A percentile compares a stretch with the other conserved stretches of the same genome.
phyloP scores from a whole-genome alignment of 2,888 invertebrate genomes.

The Acanthopleura granulata region DNA sequence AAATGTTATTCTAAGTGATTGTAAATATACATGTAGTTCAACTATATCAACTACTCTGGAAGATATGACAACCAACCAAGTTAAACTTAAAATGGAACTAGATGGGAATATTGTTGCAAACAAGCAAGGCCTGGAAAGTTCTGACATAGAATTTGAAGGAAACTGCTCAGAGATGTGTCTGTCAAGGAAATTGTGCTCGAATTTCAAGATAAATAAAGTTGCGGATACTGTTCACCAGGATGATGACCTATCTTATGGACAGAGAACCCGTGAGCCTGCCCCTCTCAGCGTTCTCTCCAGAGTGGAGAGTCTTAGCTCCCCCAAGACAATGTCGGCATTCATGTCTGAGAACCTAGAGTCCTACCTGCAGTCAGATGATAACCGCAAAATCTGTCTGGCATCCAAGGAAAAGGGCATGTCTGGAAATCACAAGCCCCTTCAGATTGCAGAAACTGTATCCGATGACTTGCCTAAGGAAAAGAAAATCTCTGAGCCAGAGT shows the following conservation, averaged over 20 bases:
- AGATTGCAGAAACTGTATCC: not conserved
- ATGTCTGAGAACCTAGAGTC: constrained; percentile 1
- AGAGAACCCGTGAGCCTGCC: constrained; percentile 40
- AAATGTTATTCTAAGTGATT: too few relatives aligned
- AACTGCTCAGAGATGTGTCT: too few relatives aligned
- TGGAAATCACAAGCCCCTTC: not conserved
- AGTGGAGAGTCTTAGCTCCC: constrained; percentile 28
- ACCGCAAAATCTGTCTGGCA: not conserved
- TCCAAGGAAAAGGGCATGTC: not conserved
- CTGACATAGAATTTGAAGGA: too few relatives aligned
- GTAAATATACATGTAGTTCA: too few relatives aligned
- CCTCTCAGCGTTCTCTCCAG: constrained; percentile 42
- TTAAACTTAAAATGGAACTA: too few relatives aligned
- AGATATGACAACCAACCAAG: too few relatives aligned
- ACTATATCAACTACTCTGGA: too few relatives aligned
- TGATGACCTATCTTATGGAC: constrained; percentile 1
- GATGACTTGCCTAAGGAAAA: not conserved
- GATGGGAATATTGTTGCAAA: too few relatives aligned
- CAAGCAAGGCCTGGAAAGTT: too few relatives aligned
- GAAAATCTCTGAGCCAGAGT: not conserved
- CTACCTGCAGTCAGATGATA: constrained; percentile 9
- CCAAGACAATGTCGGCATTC: not conserved
- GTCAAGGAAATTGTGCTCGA: too few relatives aligned
- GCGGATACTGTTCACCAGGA: not conserved
- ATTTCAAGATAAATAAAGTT: not conserved